Conservation (phyloP, 2,888 invertebrate genomes). For the Malacosoma neustria region DNA sequence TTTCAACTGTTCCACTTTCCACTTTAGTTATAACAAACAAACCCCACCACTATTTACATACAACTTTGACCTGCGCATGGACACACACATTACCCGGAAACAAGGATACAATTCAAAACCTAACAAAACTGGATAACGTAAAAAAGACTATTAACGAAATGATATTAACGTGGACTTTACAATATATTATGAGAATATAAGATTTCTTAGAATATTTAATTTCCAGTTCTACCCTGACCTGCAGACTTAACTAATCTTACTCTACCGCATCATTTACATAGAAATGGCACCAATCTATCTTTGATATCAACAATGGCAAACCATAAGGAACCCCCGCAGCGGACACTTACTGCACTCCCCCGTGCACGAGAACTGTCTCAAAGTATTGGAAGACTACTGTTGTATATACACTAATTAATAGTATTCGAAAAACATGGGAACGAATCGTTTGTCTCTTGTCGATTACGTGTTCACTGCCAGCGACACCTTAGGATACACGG, state of each 20-base stretch:
- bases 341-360: constrained; percentile 41
- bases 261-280: constrained; percentile 68
- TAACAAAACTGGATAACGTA: not conserved
- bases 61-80: constrained; percentile 68
- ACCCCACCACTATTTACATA: constrained; percentile 68
- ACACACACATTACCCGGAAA: constrained; percentile 47
- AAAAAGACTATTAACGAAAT: constrained; percentile 9
- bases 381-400: constrained; percentile 73
- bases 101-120: constrained; percentile 8
- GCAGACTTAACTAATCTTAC: constrained; percentile 72
- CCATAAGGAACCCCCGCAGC: constrained; percentile 69
- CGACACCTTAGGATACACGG: not conserved
- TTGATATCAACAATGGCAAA: constrained; percentile 74
- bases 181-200: constrained; percentile 45
- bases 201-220: constrained; percentile 59
- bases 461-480: not conserved
- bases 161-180: constrained; percentile 37
- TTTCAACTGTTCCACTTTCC: constrained; percentile 37
- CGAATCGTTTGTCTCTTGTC: constrained; percentile 26
- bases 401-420: constrained; percentile 64
- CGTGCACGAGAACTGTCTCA: constrained; percentile 48
- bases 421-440: constrained; percentile 54
- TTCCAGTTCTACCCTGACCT: constrained; percentile 71
- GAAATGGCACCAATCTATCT: constrained; percentile 76
- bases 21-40: constrained; percentile 69